Evolutionary conservation across 64 coral and sea anemone species (phyloP).

Genomic region (Porites australiensis): DNA sequence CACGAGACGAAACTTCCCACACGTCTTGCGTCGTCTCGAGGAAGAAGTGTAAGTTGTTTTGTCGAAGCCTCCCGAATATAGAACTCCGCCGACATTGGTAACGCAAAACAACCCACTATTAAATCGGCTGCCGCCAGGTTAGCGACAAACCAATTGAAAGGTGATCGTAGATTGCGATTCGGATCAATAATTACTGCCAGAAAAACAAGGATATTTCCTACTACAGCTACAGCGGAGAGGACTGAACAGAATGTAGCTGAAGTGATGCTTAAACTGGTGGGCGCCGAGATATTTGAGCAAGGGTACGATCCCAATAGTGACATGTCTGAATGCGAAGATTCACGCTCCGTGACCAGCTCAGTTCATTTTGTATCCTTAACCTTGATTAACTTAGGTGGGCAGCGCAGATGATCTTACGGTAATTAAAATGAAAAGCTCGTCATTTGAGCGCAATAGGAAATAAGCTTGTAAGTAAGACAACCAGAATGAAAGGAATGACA

Average conservation of each 20-base stretch:
- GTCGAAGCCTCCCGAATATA: constrained; percentile 76
- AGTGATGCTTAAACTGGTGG: constrained; percentile 24
- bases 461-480: no score
- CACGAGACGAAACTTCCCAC: constrained; percentile 74
- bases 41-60: neutral
- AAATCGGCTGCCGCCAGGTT: constrained; percentile 85
- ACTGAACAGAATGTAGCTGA: constrained; percentile 19
- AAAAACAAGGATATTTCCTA: constrained; percentile 73
- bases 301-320: constrained; percentile 37
- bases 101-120: constrained; percentile 78
- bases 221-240: constrained; percentile 31
- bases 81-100: constrained; percentile 63
- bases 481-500: no score
- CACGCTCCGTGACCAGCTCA: neutral
- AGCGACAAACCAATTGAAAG: constrained; percentile 81
- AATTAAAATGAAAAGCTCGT: no score
- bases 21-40: constrained; percentile 38
- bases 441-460: no score
- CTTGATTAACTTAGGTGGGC: neutral
- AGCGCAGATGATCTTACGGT: no score
- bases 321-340: neutral
- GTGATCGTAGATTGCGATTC: constrained; percentile 71
- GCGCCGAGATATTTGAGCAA: constrained; percentile 6
- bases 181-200: constrained; percentile 85
- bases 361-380: neutral